Conservation (phyloP, 2,113 vertebrate genomes). For the Erpornis zantholeuca region DNA sequence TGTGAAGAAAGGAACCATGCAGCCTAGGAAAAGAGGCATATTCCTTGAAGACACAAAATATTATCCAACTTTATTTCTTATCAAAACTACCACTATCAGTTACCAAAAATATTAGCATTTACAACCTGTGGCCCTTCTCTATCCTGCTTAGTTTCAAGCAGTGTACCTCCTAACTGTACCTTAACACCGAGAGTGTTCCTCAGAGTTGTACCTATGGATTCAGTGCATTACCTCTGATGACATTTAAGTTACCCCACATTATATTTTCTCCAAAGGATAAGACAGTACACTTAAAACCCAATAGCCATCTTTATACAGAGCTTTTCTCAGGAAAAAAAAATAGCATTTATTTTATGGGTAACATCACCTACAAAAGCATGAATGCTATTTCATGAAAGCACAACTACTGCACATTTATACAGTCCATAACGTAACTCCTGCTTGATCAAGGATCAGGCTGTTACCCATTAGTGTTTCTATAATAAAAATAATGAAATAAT, state of each 20-base stretch:
- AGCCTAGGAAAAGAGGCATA: not conserved
- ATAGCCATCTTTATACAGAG: not conserved
- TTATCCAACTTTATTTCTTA: not conserved
- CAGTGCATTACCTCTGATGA: not conserved
- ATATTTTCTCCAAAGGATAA: not conserved
- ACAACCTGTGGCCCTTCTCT: not conserved
- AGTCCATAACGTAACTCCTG: not conserved
- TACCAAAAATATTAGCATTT: not conserved
- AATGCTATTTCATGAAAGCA: not conserved
- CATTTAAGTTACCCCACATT: not conserved
- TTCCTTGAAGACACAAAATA: not conserved
- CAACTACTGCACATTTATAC: not conserved
- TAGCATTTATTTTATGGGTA: not conserved
- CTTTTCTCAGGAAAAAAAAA: not conserved
- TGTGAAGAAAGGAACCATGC: not conserved
- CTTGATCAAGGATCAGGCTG: not conserved
- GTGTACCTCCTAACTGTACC: not conserved
- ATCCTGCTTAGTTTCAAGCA: not conserved
- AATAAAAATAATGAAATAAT: not conserved
- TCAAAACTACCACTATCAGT: not conserved
- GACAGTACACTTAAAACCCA: not conserved
- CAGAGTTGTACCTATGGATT: not conserved
- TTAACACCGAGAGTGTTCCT: not conserved
- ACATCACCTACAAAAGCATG: not conserved
- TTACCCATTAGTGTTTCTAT: not conserved